phyloP scores from a whole-genome alignment of 2,888 invertebrate species.

The Geotrupes spiniger region DNA sequence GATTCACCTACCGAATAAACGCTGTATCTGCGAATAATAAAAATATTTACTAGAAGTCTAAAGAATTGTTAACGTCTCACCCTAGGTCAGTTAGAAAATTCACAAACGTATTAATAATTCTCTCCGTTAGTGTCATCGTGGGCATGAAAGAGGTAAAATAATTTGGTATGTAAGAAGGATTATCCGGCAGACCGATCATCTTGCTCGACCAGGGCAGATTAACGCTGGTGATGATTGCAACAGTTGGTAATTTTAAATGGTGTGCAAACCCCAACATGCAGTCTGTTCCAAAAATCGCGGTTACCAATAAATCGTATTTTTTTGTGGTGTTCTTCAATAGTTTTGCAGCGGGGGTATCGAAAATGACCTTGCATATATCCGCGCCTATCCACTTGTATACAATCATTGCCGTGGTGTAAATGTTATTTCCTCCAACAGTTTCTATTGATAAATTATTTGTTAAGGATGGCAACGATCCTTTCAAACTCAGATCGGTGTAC shows the following conservation, averaged over 20 bases:
- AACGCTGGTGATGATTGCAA: slow-evolving; percentile 55
- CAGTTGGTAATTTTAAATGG: slow-evolving; percentile 54
- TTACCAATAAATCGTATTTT: slow-evolving; percentile 59
- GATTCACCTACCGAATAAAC: slow-evolving; percentile 16
- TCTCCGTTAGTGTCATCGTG: slow-evolving; percentile 53
- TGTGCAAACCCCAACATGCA: slow-evolving; percentile 59
- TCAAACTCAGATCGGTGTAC: slow-evolving; percentile 27
- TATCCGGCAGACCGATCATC: slow-evolving; percentile 56
- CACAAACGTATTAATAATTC: slow-evolving; percentile 49
- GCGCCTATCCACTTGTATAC: slow-evolving; percentile 22
- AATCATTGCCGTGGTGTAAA: no score
- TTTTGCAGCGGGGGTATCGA: slow-evolving; percentile 33
- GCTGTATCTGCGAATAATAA: slow-evolving; percentile 11
- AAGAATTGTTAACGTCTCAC: no score
- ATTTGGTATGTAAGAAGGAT: slow-evolving; percentile 58
- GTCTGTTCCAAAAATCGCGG: slow-evolving; percentile 60
- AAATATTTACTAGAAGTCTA: no score
- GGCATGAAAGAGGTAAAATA: slow-evolving; percentile 53
- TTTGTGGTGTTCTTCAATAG: slow-evolving; percentile 37
- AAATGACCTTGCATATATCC: slow-evolving; percentile 32
- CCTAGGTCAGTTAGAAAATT: no score
- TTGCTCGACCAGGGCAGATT: slow-evolving; percentile 57
- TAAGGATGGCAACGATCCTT: slow-evolving; percentile 19
- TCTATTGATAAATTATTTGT: slow-evolving; percentile 23
- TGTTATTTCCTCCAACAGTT: slow-evolving; percentile 2